Percentiles rank a stretch among this genome's conserved stretches.
Conservation (phyloP, 2,888 invertebrate species). For the Tetranychus truncatus region DNA sequence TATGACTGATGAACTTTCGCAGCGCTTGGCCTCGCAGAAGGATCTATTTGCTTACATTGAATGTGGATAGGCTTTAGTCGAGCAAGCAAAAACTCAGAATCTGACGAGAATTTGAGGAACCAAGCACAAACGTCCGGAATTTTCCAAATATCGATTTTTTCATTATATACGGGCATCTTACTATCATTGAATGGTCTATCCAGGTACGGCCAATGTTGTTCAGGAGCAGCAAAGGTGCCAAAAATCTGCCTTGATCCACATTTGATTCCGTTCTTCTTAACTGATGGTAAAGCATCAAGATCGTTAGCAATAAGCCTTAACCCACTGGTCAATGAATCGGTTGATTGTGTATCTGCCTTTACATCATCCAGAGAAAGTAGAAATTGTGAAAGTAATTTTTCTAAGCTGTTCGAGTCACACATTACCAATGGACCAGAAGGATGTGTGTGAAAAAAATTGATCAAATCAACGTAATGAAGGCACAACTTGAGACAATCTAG, state of each 20-base stretch:
- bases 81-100: background rate
- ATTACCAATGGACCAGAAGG: slow-evolving; percentile 29
- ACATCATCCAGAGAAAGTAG: slow-evolving; percentile 20
- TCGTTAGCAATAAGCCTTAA: background rate
- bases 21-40: background rate
- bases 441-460: background rate
- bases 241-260: slow-evolving; percentile 34
- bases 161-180: slow-evolving; percentile 33
- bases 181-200: slow-evolving; percentile 29
- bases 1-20: background rate
- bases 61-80: background rate
- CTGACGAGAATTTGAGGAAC: background rate
- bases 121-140: slow-evolving; percentile 10
- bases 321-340: background rate
- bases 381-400: slow-evolving; percentile 33
- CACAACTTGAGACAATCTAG: slow-evolving; percentile 12
- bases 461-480: background rate
- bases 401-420: slow-evolving; percentile 35
- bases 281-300: background rate
- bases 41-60: background rate
- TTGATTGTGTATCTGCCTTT: background rate
- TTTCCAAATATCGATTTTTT: slow-evolving; percentile 37
- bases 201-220: slow-evolving; percentile 34
- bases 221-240: slow-evolving; percentile 37
- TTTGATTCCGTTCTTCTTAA: slow-evolving; percentile 29